Evolutionary conservation across 1,140 invertebrate species (phyloP).

Genomic region (Pseudobourletiella spinata): DNA sequence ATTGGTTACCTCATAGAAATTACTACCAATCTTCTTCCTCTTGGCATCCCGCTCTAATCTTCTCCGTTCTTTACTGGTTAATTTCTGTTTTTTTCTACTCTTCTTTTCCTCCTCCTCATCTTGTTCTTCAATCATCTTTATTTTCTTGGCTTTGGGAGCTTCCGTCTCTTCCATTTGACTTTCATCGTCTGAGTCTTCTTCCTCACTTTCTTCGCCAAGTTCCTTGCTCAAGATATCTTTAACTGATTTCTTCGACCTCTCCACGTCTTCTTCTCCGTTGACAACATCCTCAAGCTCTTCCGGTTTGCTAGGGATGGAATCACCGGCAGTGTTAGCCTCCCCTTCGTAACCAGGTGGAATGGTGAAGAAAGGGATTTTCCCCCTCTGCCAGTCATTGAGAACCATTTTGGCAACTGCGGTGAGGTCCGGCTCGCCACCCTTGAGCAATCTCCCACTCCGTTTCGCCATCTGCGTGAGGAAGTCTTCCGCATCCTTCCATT

Average conservation of each 20-base stretch:
- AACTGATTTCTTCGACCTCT: not conserved
- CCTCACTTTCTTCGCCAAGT: constrained; percentile 27
- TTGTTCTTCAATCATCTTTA: not conserved
- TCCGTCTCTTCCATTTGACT: not conserved
- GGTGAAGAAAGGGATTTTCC: constrained; percentile 91
- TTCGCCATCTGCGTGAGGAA: constrained; percentile 87
- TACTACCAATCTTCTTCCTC: constrained; percentile 78
- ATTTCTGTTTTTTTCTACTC: constrained; percentile 39
- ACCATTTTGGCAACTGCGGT: constrained; percentile 84
- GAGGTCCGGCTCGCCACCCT: constrained; percentile 92
- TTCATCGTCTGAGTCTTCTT: constrained; percentile 6
- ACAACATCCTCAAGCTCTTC: not conserved
- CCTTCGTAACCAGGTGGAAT: constrained; percentile 51
- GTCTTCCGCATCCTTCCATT: constrained; percentile 69
- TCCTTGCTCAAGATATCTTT: constrained; percentile 1
- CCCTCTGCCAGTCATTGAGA: constrained; percentile 97
- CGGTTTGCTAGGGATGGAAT: not conserved
- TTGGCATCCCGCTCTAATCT: constrained; percentile 62
- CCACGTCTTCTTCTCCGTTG: not conserved
- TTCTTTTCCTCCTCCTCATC: not conserved
- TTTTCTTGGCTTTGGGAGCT: not conserved
- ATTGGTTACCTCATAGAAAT: constrained; percentile 87
- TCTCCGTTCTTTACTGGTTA: constrained; percentile 65
- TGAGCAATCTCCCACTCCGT: constrained; percentile 79
- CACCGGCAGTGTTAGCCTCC: not conserved